Evolutionary conservation across 1,140 invertebrate genomes (phyloP).

Genomic region (Rhizoglyphus robini): DNA sequence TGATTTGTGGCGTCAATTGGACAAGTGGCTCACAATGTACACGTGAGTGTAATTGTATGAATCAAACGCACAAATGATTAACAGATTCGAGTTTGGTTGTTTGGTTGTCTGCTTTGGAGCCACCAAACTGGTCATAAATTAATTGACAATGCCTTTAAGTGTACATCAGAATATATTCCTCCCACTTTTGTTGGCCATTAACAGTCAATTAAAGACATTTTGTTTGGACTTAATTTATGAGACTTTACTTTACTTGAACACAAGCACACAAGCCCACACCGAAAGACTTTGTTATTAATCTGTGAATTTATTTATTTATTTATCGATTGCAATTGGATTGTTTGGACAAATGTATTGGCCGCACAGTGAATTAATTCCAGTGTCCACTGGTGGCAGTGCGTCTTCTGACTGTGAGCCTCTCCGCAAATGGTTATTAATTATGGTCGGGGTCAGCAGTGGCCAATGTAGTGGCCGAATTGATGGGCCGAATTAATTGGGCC

Average conservation of each 20-base stretch:
- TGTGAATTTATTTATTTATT: neutral
- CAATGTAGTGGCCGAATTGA: neutral
- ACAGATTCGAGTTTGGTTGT: too few species aligned
- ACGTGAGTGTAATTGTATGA: neutral
- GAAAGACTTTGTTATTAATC: neutral
- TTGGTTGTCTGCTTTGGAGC: too few species aligned
- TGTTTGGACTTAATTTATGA: too few species aligned
- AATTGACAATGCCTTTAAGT: neutral
- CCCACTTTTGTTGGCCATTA: neutral
- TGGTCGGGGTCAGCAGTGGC: neutral
- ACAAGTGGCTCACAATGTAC: neutral
- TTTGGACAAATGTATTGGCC: too few species aligned
- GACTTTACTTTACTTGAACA: too few species aligned
- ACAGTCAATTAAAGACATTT: neutral
- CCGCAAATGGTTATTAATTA: neutral
- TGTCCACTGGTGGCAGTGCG: too few species aligned
- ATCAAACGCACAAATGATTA: neutral
- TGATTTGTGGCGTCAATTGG: neutral
- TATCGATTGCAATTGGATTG: neutral
- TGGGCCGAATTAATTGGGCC: neutral
- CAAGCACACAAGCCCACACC: too few species aligned
- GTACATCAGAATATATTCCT: neutral
- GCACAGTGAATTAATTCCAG: too few species aligned
- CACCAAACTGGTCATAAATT: neutral
- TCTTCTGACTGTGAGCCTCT: neutral